phyloP scores from a whole-genome alignment of 1,140 invertebrate genomes.

The Atta texana region DNA sequence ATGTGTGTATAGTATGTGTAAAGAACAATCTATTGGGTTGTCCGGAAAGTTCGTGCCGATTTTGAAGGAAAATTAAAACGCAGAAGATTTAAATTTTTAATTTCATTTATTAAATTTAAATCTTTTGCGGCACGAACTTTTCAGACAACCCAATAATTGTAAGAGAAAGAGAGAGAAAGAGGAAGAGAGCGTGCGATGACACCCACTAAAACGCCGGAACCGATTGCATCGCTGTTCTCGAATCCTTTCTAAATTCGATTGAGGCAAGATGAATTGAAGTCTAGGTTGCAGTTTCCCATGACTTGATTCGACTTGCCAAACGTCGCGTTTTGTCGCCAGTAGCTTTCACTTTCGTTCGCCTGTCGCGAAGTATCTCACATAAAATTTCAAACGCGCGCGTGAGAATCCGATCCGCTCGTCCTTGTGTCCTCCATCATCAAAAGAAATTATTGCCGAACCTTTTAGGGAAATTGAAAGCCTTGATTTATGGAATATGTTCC shows the following conservation, averaged over 20 bases:
- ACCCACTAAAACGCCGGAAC: background rate
- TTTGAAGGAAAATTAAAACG: too few species aligned
- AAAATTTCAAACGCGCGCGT: constrained; percentile 7
- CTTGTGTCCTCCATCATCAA: background rate
- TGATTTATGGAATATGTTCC: background rate
- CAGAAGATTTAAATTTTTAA: too few species aligned
- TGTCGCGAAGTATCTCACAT: constrained; percentile 6
- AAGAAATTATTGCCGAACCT: background rate
- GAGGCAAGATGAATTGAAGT: constrained; percentile 25
- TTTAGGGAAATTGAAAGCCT: background rate
- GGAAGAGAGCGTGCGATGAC: background rate
- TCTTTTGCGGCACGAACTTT: too few species aligned
- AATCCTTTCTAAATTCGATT: constrained; percentile 19
- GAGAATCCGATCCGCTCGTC: background rate
- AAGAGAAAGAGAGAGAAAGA: background rate
- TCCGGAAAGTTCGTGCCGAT: too few species aligned
- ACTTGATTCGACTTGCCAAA: background rate
- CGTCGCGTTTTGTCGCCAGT: background rate
- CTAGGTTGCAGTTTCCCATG: constrained; percentile 26
- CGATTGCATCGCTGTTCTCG: background rate
- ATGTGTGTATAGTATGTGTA: too few species aligned
- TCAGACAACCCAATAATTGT: too few species aligned
- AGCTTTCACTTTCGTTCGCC: constrained; percentile 61
- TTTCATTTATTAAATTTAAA: too few species aligned
- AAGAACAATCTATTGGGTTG: too few species aligned